These are phyloP conservation scores for Cryptocephalus primarius DNA, from an alignment of 2,888 invertebrate species.

Conservation along the genomic window DNA sequence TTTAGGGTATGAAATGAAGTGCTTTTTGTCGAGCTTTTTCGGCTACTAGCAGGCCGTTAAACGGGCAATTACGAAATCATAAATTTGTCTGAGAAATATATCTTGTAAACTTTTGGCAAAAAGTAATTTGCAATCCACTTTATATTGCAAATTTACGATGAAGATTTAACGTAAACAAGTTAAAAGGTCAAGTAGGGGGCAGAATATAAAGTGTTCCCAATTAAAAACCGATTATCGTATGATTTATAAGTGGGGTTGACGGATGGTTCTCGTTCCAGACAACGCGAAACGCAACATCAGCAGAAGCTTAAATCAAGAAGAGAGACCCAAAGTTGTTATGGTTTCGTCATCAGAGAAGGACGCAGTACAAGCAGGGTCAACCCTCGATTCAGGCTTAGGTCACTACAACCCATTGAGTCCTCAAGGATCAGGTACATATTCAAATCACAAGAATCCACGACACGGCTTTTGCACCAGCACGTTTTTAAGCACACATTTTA, in stretches of 20 bases:
- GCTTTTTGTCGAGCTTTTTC: too few species aligned
- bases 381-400: slow-evolving; percentile 36
- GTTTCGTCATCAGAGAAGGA: slow-evolving; percentile 35
- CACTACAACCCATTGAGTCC: slow-evolving; percentile 38
- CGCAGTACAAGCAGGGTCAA: slow-evolving; percentile 24
- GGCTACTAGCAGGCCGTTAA: too few species aligned
- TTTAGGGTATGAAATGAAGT: too few species aligned
- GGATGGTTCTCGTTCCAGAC: slow-evolving; percentile 35
- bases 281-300: slow-evolving; percentile 34
- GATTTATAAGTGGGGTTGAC: slow-evolving; percentile 18
- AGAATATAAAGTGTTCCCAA: too few species aligned
- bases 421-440: slow-evolving; percentile 33
- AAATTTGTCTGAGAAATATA: too few species aligned
- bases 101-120: too few species aligned
- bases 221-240: slow-evolving; percentile 5
- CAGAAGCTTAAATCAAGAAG: slow-evolving; percentile 31
- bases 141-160: too few species aligned
- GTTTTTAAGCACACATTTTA: slow-evolving; percentile 2
- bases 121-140: too few species aligned
- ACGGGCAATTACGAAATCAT: too few species aligned
- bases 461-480: slow-evolving; percentile 12
- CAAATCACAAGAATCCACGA: slow-evolving; percentile 7
- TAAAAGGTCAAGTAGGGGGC: too few species aligned
- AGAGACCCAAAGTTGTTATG: slow-evolving; percentile 34
- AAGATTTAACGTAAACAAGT: too few species aligned